These are phyloP conservation scores for Hylomyscus alleni DNA, from an alignment of 2,797 vertebrate species.

Conservation along the genomic window DNA sequence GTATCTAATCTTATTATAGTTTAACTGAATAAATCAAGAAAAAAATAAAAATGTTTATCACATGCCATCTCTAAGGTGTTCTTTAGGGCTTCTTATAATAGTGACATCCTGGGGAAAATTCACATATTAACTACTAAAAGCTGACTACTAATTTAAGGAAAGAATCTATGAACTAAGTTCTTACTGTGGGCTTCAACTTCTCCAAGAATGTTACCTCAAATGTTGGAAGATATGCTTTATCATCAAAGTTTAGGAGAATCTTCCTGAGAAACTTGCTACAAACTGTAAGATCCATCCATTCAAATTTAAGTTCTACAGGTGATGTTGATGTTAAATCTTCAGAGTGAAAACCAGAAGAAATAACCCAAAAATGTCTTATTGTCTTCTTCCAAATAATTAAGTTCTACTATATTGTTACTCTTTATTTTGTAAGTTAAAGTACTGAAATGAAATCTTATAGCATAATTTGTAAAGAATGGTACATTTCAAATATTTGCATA, in stretches of 20 bases:
- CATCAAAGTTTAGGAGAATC: slow-evolving; percentile 50
- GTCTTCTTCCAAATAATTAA: slow-evolving; percentile 58
- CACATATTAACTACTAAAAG: slow-evolving; percentile 41
- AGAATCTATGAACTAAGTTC: neutral
- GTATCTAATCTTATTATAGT: slow-evolving; percentile 65
- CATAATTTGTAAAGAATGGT: slow-evolving; percentile 40
- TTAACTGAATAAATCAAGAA: slow-evolving; percentile 66
- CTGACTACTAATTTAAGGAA: slow-evolving; percentile 43
- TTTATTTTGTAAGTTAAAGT: slow-evolving; percentile 67
- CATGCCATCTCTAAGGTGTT: slow-evolving; percentile 62
- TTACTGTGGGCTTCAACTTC: slow-evolving; percentile 50
- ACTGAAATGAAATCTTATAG: slow-evolving; percentile 69
- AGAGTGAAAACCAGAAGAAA: slow-evolving; percentile 57
- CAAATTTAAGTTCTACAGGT: slow-evolving; percentile 22
- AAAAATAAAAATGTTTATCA: slow-evolving; percentile 19
- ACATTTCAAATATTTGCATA: slow-evolving; percentile 66
- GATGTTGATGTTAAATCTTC: slow-evolving; percentile 56
- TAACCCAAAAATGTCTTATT: slow-evolving; percentile 33
- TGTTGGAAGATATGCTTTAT: slow-evolving; percentile 38
- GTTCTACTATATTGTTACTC: slow-evolving; percentile 42
- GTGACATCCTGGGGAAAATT: neutral
- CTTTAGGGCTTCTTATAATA: slow-evolving; percentile 56
- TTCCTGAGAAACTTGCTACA: slow-evolving; percentile 48
- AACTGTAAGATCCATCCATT: slow-evolving; percentile 56
- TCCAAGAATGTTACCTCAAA: slow-evolving; percentile 53